These are phyloP conservation scores for Lytechinus pictus DNA, from an alignment of 35 echinoderm and acorn worm species.

Conservation along the genomic window DNA sequence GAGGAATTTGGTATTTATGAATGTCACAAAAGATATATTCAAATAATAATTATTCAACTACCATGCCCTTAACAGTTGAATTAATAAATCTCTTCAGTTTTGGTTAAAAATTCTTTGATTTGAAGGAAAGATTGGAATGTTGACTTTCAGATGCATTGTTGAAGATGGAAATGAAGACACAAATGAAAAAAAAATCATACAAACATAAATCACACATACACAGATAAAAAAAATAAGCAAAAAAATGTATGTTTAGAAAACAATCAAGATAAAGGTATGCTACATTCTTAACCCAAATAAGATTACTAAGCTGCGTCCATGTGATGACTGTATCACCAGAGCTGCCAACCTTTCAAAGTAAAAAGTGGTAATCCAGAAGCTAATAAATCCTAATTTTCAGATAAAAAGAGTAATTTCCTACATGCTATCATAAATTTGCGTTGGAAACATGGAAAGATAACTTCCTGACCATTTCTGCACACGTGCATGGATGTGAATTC, in stretches of 20 bases:
- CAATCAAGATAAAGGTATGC: neutral
- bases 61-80: neutral
- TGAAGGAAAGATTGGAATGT: neutral
- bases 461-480: too few species aligned
- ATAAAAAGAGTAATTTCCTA: too few species aligned
- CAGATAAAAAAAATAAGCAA: neutral
- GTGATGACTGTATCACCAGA: too few species aligned
- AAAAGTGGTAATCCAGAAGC: too few species aligned
- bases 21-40: neutral
- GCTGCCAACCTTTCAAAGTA: too few species aligned
- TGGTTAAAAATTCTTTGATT: neutral
- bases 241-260: neutral
- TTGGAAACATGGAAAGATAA: too few species aligned
- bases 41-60: neutral
- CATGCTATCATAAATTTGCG: too few species aligned
- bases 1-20: neutral
- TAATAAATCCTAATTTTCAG: too few species aligned
- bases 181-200: neutral
- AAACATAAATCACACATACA: neutral
- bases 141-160: neutral
- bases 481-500: too few species aligned
- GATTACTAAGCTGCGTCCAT: too few species aligned
- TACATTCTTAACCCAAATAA: neutral
- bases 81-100: neutral
- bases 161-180: neutral